Evolutionary conservation across 2,113 vertebrate genomes (phyloP), one percentile per base, ranked within the genome.

Genomic region (Gobiocypris rarus): DNA sequence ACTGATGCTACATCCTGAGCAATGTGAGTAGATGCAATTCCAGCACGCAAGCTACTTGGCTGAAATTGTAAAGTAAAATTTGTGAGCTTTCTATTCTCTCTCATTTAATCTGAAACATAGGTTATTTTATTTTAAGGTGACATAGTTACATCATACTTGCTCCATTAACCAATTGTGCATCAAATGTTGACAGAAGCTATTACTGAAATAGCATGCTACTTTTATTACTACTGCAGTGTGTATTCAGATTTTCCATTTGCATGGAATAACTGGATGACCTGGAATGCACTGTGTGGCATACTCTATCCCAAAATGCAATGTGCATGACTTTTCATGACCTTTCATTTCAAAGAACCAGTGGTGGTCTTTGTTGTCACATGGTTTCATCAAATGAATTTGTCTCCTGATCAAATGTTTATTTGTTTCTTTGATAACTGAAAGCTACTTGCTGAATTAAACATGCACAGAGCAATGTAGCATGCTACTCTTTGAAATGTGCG

Each of bases 401-500:
- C 22, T 73, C 3, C n/a, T 73, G 70, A 73, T 48, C 41, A 73
- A 26, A 26, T 48, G 48, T 73, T 24, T 26, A 48, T 69, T 69
- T 45, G 22, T 73, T 73, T 73, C 41, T 48, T 22, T n/a, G 41
- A 48, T 41, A 48, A 45, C 70, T 26, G 41, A n/a, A 3, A 1
- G 13, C n/a, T 73, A 15, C 41, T 45, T 48, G 70, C 41, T 24
- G n/a, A 48, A 73, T 73, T 73, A 73, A 73, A 48, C 70, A 73
- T 48, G 41, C 22, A 73, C 69, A 45, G 69, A 73, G 69, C 41
- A 48, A 73, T 13, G 41, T 24, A 45, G 38, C 38, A 45, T 1
- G 5, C 11, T 14, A 5, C 41, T 48, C 10, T 73, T 73, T 73
- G 41, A 73, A 73, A 73, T 73, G 3, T 45, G 41, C 14, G 69